phyloP scores from a whole-genome alignment of 1,140 invertebrate genomes.

The Pollicipes pollicipes region DNA sequence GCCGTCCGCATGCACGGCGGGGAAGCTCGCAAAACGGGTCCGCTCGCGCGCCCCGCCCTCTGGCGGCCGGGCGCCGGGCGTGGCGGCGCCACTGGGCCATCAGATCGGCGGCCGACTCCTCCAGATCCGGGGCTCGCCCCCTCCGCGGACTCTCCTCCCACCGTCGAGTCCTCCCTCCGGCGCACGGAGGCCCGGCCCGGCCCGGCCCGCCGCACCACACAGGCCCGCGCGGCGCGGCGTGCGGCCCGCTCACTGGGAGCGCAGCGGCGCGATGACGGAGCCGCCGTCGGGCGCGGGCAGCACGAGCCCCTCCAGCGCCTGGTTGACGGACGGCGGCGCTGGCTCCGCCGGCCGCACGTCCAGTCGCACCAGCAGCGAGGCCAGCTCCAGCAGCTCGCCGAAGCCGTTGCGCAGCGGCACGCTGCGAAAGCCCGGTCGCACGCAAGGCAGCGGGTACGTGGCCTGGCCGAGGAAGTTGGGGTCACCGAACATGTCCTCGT shows the following conservation, averaged over 20 bases:
- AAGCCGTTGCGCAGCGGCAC: conserved; percentile 76
- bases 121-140: no score
- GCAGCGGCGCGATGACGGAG: background rate
- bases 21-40: no score
- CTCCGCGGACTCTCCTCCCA: no score
- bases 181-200: no score
- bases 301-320: background rate
- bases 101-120: no score
- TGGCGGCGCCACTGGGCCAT: no score
- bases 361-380: conserved; percentile 72
- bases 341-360: background rate
- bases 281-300: background rate
- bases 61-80: no score
- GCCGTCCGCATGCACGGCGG: no score
- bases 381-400: conserved; percentile 82
- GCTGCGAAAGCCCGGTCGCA: conserved; percentile 60
- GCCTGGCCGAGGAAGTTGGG: conserved; percentile 94
- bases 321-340: background rate
- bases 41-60: no score
- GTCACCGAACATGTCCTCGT: conserved; percentile 96
- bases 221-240: background rate
- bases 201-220: no score
- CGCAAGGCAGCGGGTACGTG: conserved; percentile 56
- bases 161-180: no score
- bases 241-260: background rate